Conservation (phyloP, 2,888 invertebrate species). For the Fragum fragum region DNA sequence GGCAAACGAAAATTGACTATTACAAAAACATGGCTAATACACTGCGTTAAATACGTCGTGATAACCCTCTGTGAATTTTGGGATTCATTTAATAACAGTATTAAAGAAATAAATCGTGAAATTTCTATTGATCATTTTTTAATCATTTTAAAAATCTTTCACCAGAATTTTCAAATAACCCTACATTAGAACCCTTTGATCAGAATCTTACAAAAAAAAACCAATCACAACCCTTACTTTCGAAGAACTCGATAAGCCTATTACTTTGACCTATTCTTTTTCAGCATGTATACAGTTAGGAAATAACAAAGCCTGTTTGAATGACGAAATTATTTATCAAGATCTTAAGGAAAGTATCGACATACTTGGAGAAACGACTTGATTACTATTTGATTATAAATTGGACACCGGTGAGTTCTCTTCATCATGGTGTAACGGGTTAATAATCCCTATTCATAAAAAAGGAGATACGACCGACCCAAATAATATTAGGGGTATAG, state of each 20-base stretch:
- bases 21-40: too few species aligned
- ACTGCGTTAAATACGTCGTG: too few species aligned
- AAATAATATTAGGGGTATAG: constrained; percentile 12
- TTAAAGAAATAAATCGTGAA: too few species aligned
- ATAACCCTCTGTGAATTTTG: too few species aligned
- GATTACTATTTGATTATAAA: background rate
- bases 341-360: constrained; percentile 10
- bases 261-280: background rate
- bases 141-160: too few species aligned
- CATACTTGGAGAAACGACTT: background rate
- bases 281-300: constrained; percentile 2
- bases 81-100: too few species aligned
- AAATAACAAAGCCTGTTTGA: background rate
- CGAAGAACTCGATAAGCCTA: constrained; percentile 12
- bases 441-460: constrained; percentile 14
- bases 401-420: constrained; percentile 14
- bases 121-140: too few species aligned
- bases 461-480: constrained; percentile 1
- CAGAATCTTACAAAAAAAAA: too few species aligned
- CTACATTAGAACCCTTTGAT: too few species aligned
- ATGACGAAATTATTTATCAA: background rate
- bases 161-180: too few species aligned
- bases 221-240: background rate
- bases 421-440: constrained; percentile 6
- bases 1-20: too few species aligned